Percentiles rank a stretch among this genome's conserved stretches.
phyloP scores from a whole-genome alignment of 2,797 vertebrate genomes.

The Sternotherus odoratus region DNA sequence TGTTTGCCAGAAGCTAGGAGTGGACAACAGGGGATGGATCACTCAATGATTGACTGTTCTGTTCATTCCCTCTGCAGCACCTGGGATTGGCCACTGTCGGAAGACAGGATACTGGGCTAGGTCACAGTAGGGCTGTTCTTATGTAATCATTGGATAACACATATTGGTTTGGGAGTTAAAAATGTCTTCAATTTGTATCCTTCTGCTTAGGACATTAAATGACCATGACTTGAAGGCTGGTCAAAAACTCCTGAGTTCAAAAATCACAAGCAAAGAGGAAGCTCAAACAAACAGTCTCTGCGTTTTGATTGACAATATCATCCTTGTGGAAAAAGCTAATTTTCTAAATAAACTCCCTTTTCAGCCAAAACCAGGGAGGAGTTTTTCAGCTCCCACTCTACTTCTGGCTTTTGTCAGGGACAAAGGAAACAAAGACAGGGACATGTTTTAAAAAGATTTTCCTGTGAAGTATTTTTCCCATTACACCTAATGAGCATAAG shows the following conservation, averaged over 20 bases:
- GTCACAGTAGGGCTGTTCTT: not conserved
- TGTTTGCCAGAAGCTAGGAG: not conserved
- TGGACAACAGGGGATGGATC: not conserved
- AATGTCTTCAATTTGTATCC: not conserved
- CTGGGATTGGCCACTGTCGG: not conserved
- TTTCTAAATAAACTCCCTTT: not conserved
- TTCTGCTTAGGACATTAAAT: not conserved
- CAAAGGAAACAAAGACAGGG: not conserved
- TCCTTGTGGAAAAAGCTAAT: not conserved
- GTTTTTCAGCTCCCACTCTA: not conserved
- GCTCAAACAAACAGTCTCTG: not conserved
- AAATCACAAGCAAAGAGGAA: not conserved
- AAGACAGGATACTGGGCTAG: not conserved
- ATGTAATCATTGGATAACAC: not conserved
- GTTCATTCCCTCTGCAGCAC: not conserved
- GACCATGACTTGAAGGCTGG: not conserved
- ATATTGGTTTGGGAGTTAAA: not conserved
- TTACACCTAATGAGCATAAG: not conserved
- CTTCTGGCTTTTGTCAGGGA: not conserved
- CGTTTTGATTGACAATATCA: not conserved
- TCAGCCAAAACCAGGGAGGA: not conserved
- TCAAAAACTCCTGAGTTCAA: not conserved
- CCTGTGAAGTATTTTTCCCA: not conserved
- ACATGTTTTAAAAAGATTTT: not conserved
- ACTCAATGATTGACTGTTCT: not conserved